Conservation (phyloP, 2,888 invertebrate genomes). For the Mantis religiosa region DNA sequence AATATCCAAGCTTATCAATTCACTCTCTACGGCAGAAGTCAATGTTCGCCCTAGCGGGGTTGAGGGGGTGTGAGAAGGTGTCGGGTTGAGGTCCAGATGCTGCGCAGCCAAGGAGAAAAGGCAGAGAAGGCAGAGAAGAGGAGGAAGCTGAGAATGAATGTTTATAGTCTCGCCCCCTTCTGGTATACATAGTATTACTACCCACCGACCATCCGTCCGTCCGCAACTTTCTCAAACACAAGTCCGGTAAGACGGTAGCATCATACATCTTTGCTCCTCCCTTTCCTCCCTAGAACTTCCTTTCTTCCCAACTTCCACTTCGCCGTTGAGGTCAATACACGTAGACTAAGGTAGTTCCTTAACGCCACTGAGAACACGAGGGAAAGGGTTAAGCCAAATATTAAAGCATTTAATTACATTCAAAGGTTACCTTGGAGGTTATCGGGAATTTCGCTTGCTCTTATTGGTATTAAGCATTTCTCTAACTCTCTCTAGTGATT, state of each 20-base stretch:
- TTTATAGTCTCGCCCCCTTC: slow-evolving; percentile 18
- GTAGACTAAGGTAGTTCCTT: neutral
- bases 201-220: neutral
- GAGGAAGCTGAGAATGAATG: slow-evolving; percentile 17
- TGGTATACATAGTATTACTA: neutral
- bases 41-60: neutral
- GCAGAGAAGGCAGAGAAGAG: neutral
- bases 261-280: neutral
- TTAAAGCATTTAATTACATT: neutral
- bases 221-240: neutral
- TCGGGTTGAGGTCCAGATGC: neutral
- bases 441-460: neutral
- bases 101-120: neutral
- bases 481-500: neutral
- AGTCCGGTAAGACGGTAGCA: neutral
- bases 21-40: neutral
- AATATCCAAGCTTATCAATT: neutral
- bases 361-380: neutral
- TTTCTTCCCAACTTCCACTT: neutral
- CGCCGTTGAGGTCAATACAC: neutral
- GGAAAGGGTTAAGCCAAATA: neutral
- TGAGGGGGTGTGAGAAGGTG: neutral
- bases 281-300: neutral
- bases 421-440: neutral
- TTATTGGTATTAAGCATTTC: neutral